phyloP scores from a whole-genome alignment of 2,888 invertebrate species.

The Drosophila fulvimacula region DNA sequence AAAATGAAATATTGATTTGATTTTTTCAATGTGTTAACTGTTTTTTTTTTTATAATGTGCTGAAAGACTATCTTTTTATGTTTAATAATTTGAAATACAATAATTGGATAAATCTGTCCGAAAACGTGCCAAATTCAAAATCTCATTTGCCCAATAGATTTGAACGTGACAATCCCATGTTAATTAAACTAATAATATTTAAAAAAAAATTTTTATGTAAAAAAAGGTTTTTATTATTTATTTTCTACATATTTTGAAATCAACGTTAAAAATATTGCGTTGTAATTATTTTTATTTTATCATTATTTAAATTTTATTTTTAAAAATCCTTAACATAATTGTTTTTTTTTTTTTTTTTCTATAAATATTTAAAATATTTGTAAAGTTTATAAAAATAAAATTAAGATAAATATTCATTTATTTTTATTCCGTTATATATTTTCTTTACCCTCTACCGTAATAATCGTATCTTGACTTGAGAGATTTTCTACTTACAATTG shows the following conservation, averaged over 20 bases:
- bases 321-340: no score
- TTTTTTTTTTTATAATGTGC: not conserved
- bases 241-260: not conserved
- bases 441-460: not conserved
- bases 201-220: not conserved
- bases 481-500: not conserved
- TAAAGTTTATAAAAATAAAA: not conserved
- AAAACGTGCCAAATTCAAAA: slow-evolving; percentile 33
- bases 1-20: slow-evolving; percentile 31
- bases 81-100: slow-evolving; percentile 9
- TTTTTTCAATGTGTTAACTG: not conserved
- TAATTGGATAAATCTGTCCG: not conserved
- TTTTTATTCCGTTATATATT: no score
- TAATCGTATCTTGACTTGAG: not conserved
- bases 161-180: slow-evolving; percentile 35
- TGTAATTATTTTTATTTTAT: not conserved
- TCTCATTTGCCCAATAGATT: slow-evolving; percentile 7
- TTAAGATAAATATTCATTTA: no score
- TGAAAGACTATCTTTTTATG: slow-evolving; percentile 8
- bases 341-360: not conserved
- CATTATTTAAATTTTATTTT: not conserved
- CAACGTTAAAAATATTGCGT: not conserved
- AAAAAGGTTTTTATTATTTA: not conserved
- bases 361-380: not conserved
- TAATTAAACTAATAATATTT: not conserved